Conservation (phyloP, 2,113 vertebrate species). For the Corvus hawaiiensis region DNA sequence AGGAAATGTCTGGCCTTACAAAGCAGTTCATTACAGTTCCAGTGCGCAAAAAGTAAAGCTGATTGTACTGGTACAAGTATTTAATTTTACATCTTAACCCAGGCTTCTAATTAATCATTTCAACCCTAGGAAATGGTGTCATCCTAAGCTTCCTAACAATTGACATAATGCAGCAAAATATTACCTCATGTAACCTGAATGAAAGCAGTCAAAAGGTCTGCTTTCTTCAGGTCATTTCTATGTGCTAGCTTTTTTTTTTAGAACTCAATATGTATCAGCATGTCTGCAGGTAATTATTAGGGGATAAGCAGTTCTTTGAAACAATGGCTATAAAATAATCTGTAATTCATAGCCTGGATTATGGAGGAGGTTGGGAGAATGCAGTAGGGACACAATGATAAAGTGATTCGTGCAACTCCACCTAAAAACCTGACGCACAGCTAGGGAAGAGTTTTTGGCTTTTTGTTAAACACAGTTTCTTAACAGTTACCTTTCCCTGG, state of each 20-base stretch:
- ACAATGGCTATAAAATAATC: background rate
- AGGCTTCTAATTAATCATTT: constrained; percentile 30
- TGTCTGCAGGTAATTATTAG: background rate
- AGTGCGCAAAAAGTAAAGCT: background rate
- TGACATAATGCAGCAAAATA: background rate
- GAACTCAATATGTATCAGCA: background rate
- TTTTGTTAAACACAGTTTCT: background rate
- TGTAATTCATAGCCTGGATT: background rate
- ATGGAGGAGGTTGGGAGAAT: background rate
- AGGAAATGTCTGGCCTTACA: background rate
- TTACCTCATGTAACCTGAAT: background rate
- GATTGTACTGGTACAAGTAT: background rate
- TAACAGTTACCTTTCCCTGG: background rate
- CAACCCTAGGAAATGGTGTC: background rate
- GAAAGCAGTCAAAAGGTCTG: background rate
- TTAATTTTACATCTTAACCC: background rate
- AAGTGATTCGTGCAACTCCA: background rate
- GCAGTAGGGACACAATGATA: background rate
- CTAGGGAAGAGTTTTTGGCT: background rate
- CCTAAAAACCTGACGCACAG: background rate
- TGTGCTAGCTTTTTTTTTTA: background rate
- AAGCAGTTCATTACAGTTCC: background rate
- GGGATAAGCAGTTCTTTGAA: background rate
- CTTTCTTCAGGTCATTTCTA: background rate
- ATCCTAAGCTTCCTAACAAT: background rate